These are phyloP conservation scores for Orycteropus afer DNA, from an alignment of 2,113 vertebrate species.

Conservation along the genomic window DNA sequence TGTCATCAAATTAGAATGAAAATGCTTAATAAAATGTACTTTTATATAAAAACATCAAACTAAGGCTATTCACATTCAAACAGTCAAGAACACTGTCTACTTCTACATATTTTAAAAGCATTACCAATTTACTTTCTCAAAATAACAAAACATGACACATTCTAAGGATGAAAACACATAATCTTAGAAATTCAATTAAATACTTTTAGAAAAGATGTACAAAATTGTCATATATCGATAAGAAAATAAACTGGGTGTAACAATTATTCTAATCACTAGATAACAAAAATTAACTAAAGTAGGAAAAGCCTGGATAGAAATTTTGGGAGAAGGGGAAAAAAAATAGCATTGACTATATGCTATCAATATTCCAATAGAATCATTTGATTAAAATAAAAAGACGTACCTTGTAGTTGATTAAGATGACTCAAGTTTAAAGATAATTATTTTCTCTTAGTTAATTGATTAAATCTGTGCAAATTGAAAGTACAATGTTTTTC, in stretches of 20 bases:
- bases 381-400: slow-evolving; percentile 15
- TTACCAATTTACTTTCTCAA: neutral
- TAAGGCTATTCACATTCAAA: neutral
- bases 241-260: neutral
- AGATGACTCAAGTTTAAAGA: slow-evolving; percentile 57
- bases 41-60: neutral
- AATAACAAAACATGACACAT: neutral
- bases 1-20: neutral
- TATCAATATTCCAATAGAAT: neutral
- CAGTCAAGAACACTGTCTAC: neutral
- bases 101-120: neutral
- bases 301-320: neutral
- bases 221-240: neutral
- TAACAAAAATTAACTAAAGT: neutral
- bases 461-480: slow-evolving; percentile 61
- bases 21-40: neutral
- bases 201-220: neutral
- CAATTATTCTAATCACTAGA: neutral
- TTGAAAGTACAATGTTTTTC: slow-evolving; percentile 56
- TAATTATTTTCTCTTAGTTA: slow-evolving; percentile 57
- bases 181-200: neutral
- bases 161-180: neutral
- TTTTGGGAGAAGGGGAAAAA: neutral
- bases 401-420: slow-evolving; percentile 69
- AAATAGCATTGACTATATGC: neutral